phyloP scores from a whole-genome alignment of 92 coral and sea anemone species.

The Siderastrea siderea region DNA sequence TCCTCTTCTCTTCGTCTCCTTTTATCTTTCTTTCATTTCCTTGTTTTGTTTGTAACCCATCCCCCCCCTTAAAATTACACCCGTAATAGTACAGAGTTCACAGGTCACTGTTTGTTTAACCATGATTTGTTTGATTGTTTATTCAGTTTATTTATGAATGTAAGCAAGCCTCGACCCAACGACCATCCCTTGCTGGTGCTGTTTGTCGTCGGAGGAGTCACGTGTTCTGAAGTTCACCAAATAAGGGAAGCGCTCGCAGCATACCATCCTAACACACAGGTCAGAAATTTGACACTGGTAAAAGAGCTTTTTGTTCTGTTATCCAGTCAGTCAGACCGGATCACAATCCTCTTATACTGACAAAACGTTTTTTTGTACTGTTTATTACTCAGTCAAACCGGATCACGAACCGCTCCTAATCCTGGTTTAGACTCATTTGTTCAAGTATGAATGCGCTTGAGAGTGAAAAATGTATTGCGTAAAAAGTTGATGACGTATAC shows the following conservation, averaged over 20 bases:
- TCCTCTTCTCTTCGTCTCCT: background rate
- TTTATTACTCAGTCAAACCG: no score
- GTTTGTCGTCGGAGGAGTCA: constrained; percentile 95
- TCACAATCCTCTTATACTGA: no score
- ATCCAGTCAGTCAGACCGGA: no score
- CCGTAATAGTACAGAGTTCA: no score
- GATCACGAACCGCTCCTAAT: no score
- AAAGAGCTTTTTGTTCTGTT: background rate
- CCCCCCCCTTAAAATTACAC: no score
- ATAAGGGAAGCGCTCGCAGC: constrained; percentile 86
- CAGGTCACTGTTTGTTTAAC: background rate
- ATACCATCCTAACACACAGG: constrained; percentile 92
- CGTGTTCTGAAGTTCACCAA: constrained; percentile 91
- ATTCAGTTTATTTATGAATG: constrained; percentile 94
- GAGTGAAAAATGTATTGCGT: no score
- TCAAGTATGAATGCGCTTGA: no score
- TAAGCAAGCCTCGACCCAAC: constrained; percentile 96
- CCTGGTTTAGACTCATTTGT: no score
- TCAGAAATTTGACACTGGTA: background rate
- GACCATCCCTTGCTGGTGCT: constrained; percentile 89
- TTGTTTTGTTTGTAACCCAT: background rate
- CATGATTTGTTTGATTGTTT: constrained; percentile 5
- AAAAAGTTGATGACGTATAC: no score
- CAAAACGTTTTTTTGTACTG: no score
- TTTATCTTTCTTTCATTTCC: background rate